Conservation (phyloP, 2,113 vertebrate species). For the Sakesphorus luctuosus region DNA sequence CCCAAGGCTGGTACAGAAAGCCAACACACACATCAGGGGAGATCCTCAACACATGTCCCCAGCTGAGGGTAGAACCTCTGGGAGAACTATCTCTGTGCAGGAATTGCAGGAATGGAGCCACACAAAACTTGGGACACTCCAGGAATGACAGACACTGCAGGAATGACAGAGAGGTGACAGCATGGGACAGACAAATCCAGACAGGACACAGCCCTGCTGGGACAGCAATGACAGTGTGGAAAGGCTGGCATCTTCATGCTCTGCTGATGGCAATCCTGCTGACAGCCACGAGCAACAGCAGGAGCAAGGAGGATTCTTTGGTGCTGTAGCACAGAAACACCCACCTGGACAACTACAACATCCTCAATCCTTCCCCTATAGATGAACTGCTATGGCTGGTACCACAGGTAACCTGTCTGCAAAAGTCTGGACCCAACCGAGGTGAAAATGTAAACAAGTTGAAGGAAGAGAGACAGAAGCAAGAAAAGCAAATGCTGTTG, state of each 20-base stretch:
- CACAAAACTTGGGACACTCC: background rate
- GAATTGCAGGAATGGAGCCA: background rate
- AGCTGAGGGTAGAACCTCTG: background rate
- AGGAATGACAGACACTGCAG: background rate
- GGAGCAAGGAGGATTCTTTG: background rate
- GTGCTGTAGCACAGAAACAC: background rate
- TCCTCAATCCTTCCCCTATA: background rate
- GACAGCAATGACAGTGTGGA: background rate
- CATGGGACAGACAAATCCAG: background rate
- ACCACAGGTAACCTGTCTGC: background rate
- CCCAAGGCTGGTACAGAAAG: background rate
- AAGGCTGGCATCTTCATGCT: background rate
- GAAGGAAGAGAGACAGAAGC: background rate
- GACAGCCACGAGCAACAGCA: background rate
- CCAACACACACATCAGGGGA: fast-evolving
- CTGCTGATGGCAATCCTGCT: background rate
- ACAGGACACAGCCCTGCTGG: background rate
- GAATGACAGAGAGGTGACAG: background rate
- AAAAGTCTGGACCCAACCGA: background rate
- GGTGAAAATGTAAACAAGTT: background rate
- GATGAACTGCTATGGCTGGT: background rate
- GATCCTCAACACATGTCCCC: fast-evolving
- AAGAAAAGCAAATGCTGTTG: background rate
- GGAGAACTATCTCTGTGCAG: background rate
- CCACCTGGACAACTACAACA: background rate